phyloP scores from a whole-genome alignment of 2,888 invertebrate genomes.

The Fragum whitleyi region DNA sequence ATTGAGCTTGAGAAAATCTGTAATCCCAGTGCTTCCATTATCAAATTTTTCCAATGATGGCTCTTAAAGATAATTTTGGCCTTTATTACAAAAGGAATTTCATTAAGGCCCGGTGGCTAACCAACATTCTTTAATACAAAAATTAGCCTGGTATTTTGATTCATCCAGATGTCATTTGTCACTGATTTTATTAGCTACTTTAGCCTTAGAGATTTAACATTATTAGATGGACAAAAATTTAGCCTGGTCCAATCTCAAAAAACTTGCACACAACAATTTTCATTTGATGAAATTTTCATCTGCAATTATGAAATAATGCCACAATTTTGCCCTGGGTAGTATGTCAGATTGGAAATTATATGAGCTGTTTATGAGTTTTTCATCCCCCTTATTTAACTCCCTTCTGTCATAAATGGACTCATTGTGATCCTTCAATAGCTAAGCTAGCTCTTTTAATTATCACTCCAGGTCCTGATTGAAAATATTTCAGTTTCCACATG shows the following conservation, averaged over 20 bases:
- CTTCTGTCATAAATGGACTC: background rate
- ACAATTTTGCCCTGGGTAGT: too few species aligned
- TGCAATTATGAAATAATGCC: too few species aligned
- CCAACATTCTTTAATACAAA: slow-evolving; percentile 22
- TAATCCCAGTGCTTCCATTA: background rate
- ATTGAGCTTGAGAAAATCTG: too few species aligned
- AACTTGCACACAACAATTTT: too few species aligned
- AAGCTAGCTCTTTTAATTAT: too few species aligned
- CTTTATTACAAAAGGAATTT: slow-evolving; percentile 19
- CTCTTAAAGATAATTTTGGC: background rate
- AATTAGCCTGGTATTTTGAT: slow-evolving; percentile 20
- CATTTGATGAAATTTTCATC: too few species aligned
- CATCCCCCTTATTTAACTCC: background rate
- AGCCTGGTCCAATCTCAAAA: too few species aligned
- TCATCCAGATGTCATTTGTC: slow-evolving; percentile 20
- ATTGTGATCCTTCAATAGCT: background rate
- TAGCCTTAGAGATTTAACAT: background rate
- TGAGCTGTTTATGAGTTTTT: background rate
- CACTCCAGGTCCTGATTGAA: too few species aligned
- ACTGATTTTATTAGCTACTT: slow-evolving; percentile 15
- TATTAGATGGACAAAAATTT: background rate
- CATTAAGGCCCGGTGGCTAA: background rate
- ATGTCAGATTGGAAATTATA: background rate
- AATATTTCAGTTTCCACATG: too few species aligned
- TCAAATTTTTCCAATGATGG: background rate